Evolutionary conservation across 1,140 invertebrate species (phyloP).

Genomic region (Drosophila persimilis): DNA sequence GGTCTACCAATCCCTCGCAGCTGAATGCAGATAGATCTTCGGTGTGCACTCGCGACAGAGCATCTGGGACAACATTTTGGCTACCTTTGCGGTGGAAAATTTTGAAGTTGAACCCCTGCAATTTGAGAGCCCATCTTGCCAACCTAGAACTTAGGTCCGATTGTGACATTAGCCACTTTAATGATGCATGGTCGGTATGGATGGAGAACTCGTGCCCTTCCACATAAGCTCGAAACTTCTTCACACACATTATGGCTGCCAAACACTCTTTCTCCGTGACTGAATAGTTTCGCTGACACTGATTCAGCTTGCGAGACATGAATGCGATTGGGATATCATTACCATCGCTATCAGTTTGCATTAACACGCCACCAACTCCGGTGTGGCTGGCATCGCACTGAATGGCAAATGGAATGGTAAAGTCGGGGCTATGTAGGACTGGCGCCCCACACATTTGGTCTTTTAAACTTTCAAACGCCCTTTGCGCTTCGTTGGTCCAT

Average conservation of each 20-base stretch:
- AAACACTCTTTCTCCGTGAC: conserved; percentile 2
- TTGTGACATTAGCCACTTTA: neutral
- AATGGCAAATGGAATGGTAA: conserved; percentile 1
- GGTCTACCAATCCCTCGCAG: neutral
- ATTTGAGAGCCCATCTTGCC: conserved; percentile 3
- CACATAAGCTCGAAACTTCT: conserved; percentile 6
- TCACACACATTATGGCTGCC: conserved; percentile 10
- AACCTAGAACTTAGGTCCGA: conserved; percentile 4
- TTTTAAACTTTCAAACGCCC: conserved; percentile 7
- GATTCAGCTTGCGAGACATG: conserved; percentile 3
- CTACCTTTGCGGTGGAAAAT: conserved; percentile 1
- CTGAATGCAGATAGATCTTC: conserved; percentile 3
- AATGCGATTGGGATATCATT: conserved; percentile 1
- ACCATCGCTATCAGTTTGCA: conserved; percentile 2
- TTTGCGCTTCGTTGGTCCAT: conserved; percentile 3
- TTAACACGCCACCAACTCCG: conserved; percentile 6
- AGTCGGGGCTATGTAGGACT: conserved; percentile 1
- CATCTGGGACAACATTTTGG: conserved; percentile 2
- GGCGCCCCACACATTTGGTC: neutral
- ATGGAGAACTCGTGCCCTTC: conserved; percentile 14
- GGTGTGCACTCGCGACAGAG: conserved; percentile 1
- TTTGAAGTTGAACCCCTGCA: conserved; percentile 1
- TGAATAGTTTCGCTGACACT: conserved; percentile 5
- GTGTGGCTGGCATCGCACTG: conserved; percentile 17
- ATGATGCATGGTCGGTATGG: neutral